Base-by-base conservation (phyloP, 2,797 vertebrate species). In the Pelobates cultripes region DNA sequence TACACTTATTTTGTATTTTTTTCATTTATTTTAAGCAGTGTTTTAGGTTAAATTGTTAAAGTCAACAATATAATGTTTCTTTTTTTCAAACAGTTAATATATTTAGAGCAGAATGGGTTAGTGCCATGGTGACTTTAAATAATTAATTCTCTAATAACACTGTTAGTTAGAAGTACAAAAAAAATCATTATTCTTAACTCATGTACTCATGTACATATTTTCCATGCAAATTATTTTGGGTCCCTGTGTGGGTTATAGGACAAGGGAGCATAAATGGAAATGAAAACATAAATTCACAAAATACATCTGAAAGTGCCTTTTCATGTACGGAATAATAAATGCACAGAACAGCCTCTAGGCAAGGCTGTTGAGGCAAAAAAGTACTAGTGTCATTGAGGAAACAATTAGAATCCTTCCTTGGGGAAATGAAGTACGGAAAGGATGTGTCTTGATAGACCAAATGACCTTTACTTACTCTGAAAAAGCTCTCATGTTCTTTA, bases 381-480 rank as follows among this genome's bases (percentile, higher is more conserved):
- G 74, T 47, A 75, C 77, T 66, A 86, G 81, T 91, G 89, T 87
- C 89, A 91, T 90, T 92, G 86, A 90, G 90, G 87, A 91, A 91
- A 91, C 90, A 93, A 92, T 92, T 92, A 94, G 81, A 86, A 89
- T 82, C 40, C 60, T 88, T 89, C 90, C 87, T 88, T 88, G 61
- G 88, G 89, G 89, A 94, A 92, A 90, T 79, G 82, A 73, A 88
- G 85, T 87, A 76, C 86, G 87, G 84, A 87, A 91, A 84, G 45
- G 85, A 87, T 88, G 78, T 76, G 77, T 78, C 88, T 88, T 91
- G 85, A 90, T 91, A 86, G 90, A 88, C 89, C 81, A 90, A 92
- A 88, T 93, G 89, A 92, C 92, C 90, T 93, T 92, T 92, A 90
- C 89, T 89, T 80, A 86, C 85, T 91, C 82, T 88, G 83, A 63